A percentile compares a stretch with the other conserved stretches of the same genome.
Evolutionary conservation across 1,140 invertebrate genomes (phyloP).

Genomic region (Drosophila elegans): DNA sequence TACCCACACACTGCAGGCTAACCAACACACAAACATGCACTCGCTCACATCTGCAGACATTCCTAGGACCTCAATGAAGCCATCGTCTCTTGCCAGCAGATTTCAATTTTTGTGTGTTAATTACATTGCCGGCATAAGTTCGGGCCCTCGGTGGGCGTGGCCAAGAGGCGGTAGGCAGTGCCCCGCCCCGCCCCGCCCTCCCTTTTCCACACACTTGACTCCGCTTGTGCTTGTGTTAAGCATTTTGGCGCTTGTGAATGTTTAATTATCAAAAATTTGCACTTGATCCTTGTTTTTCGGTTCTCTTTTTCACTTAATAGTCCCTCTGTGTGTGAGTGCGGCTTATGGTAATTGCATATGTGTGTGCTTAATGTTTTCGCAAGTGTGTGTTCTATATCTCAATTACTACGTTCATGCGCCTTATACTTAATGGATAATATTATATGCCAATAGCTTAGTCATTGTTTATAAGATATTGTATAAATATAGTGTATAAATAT

Average conservation of each 20-base stretch:
- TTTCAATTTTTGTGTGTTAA: slow-evolving; percentile 82
- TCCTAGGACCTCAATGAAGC: slow-evolving; percentile 77
- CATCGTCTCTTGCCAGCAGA: slow-evolving; percentile 66
- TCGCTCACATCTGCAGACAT: slow-evolving; percentile 36
- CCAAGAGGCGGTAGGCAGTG: neutral
- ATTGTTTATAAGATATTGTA: too few relatives aligned
- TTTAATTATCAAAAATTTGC: slow-evolving; percentile 81
- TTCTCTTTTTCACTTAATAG: slow-evolving; percentile 33
- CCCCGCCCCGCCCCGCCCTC: too few relatives aligned
- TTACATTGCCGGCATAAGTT: slow-evolving; percentile 77
- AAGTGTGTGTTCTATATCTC: slow-evolving; percentile 42
- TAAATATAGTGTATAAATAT: too few relatives aligned
- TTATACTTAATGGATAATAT: too few relatives aligned
- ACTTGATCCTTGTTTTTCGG: slow-evolving; percentile 56
- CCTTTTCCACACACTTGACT: slow-evolving; percentile 13
- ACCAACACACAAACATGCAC: slow-evolving; percentile 14
- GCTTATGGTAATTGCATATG: slow-evolving; percentile 64
- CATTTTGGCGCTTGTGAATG: slow-evolving; percentile 79
- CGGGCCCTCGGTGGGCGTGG: slow-evolving; percentile 26
- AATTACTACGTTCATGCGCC: neutral
- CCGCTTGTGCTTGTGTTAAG: slow-evolving; percentile 64
- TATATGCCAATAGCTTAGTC: too few relatives aligned
- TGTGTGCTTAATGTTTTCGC: slow-evolving; percentile 54
- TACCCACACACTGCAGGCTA: slow-evolving; percentile 13
- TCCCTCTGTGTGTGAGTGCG: slow-evolving; percentile 21